A percentile compares a stretch with the other conserved stretches of the same genome.
Conservation (phyloP, 2,797 vertebrate genomes). For the Aulostomus chinensis region DNA sequence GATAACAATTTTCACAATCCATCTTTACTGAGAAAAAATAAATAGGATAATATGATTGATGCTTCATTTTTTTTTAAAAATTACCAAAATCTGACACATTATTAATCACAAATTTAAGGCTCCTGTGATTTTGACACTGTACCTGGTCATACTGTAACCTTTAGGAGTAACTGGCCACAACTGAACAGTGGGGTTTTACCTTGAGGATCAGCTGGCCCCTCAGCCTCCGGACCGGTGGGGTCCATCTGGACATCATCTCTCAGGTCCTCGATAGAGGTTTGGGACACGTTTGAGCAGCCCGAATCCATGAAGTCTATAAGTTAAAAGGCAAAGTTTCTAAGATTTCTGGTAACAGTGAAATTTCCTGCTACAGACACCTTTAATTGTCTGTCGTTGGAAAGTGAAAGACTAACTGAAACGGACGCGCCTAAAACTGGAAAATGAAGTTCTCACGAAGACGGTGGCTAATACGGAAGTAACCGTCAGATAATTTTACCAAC, state of each 20-base stretch:
- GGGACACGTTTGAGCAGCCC: not conserved
- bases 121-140: too few species aligned
- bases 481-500: not conserved
- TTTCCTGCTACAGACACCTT: not conserved
- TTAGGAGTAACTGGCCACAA: too few species aligned
- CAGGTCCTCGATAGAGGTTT: slow-evolving; percentile 4
- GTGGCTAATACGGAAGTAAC: slow-evolving; percentile 29
- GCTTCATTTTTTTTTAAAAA: too few species aligned
- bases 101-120: too few species aligned
- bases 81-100: too few species aligned
- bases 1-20: too few species aligned
- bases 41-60: too few species aligned
- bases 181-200: too few species aligned
- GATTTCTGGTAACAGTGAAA: not conserved
- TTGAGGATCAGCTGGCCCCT: not conserved
- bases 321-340: not conserved
- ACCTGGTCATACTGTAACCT: too few species aligned
- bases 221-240: not conserved
- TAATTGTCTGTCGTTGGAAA: not conserved
- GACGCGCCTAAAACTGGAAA: not conserved
- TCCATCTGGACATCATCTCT: not conserved
- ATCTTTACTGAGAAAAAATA: too few species aligned
- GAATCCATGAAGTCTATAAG: slow-evolving; percentile 50
- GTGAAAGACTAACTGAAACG: not conserved
- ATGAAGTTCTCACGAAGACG: not conserved